Conservation (phyloP, 2,888 invertebrate species). For the Drosophila silvestris region DNA sequence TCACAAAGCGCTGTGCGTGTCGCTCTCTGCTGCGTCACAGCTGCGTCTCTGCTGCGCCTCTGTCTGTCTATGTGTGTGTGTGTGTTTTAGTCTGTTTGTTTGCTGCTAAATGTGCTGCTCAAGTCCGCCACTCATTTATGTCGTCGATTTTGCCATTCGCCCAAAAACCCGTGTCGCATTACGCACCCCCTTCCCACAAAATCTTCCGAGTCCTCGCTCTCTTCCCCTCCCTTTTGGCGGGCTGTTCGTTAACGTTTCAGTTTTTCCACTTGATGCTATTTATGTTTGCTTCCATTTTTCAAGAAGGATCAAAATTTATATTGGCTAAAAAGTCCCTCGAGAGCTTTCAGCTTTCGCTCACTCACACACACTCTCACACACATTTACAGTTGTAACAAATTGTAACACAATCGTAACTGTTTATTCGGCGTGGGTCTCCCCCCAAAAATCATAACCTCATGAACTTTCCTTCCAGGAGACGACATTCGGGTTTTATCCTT, state of each 20-base stretch:
- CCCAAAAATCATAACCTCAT: slow-evolving; percentile 74
- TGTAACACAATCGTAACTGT: slow-evolving; percentile 83
- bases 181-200: slow-evolving; percentile 14
- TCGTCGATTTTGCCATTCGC: slow-evolving; percentile 65
- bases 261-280: slow-evolving; percentile 81
- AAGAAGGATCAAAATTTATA: slow-evolving; percentile 84
- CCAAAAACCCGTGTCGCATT: slow-evolving; percentile 20
- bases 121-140: slow-evolving; percentile 77
- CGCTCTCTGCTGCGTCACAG: slow-evolving; percentile 18
- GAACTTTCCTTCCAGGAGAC: slow-evolving; percentile 52
- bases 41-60: slow-evolving; percentile 1
- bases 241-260: slow-evolving; percentile 76
- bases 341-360: slow-evolving; percentile 75
- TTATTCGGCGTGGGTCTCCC: slow-evolving; percentile 59
- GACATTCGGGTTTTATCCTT: slow-evolving; percentile 23
- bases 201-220: not conserved
- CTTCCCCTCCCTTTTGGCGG: slow-evolving; percentile 14
- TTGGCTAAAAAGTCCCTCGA: slow-evolving; percentile 85
- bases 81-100: slow-evolving; percentile 68
- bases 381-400: slow-evolving; percentile 85
- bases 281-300: slow-evolving; percentile 83
- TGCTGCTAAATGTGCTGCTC: slow-evolving; percentile 78
- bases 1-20: slow-evolving; percentile 67
- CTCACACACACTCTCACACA: slow-evolving; percentile 49
- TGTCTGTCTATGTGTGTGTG: slow-evolving; percentile 44